Evolutionary conservation across 2,113 vertebrate genomes (phyloP).

Genomic region (Rhinopithecus roxellana): DNA sequence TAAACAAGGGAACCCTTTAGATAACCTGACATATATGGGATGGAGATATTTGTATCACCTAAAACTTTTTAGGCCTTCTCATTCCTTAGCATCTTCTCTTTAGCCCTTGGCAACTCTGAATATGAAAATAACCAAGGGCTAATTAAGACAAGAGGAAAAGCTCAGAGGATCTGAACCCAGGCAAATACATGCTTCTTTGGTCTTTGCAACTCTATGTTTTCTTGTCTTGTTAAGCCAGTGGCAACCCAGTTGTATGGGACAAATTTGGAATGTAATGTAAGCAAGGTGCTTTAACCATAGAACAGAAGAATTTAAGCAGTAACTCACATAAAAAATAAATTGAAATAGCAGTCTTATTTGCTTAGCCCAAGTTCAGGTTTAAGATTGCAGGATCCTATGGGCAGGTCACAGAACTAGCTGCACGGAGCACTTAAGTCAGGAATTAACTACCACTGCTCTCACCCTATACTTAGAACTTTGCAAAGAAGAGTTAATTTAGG

Average conservation of each 20-base stretch:
- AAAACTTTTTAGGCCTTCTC: neutral
- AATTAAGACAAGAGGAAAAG: neutral
- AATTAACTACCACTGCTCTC: neutral
- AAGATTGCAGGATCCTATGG: neutral
- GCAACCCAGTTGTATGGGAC: neutral
- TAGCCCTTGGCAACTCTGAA: neutral
- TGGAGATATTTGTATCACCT: neutral
- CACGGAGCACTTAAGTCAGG: neutral
- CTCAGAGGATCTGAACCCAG: neutral
- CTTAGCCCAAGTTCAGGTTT: neutral
- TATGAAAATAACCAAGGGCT: neutral
- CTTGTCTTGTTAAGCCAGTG: neutral
- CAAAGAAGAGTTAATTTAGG: neutral
- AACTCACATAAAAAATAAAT: neutral
- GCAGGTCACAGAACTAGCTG: neutral
- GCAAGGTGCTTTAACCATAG: neutral
- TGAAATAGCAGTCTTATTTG: neutral
- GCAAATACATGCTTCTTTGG: neutral
- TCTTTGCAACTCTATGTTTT: neutral
- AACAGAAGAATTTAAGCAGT: neutral
- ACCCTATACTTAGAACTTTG: neutral
- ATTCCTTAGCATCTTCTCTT: neutral
- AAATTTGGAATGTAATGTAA: neutral
- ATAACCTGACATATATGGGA: neutral
- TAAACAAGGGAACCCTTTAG: neutral